Evolutionary conservation across 2,888 invertebrate species (phyloP), one percentile per base, ranked within the genome.

Genomic region (Oscheius myriophilus): DNA sequence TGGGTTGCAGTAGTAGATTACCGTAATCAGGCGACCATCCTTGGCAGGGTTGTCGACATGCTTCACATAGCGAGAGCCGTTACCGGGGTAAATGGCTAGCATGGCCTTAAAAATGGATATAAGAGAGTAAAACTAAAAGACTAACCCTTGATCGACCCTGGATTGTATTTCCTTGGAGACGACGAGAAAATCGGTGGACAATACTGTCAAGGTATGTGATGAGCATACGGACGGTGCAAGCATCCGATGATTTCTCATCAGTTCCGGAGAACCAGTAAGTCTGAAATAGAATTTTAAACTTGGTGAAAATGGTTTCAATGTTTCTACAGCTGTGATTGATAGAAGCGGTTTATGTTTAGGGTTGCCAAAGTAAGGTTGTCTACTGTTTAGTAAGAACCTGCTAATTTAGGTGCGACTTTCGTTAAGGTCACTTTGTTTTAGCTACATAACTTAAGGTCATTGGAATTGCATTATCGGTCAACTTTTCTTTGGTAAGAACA

Each of bases 41-140:
- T 91, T 91, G 88, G 95, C 94, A 7, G 97, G 96, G 89, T 97
- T 97, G 89, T 97, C 97, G 51, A 97, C 94, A 88, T 97, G 97
- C 88, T 95, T 94, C 65, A 96, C 93, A 88, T 97, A 97, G 86
- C 93, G 93, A 14, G 94, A 92, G 67, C 95, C 95, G 63, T 92
- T 91, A 41, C 96, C 96, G 0, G 96, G 97, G 88, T 97, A 97
- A 87, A 96, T 96, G 46, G 97, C 96, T 46, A 97, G 93, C 97
- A 97, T 97, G 42, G 96, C 96, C 96, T 96, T 89, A 23, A 63
- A 45, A 55, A 16, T 52, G 16, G 54, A 12, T 43, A 39, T 51
- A 4, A 25, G 33, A 23, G 39, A 1, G 21, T 7, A 55, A 2
- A 43, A n/a, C 26, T 1, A 12, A 43, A 1, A 18, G 25, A 39